Evolutionary conservation across 2,113 vertebrate genomes (phyloP), one percentile per base, ranked within the genome.

Genomic region (Synchiropus splendidus): DNA sequence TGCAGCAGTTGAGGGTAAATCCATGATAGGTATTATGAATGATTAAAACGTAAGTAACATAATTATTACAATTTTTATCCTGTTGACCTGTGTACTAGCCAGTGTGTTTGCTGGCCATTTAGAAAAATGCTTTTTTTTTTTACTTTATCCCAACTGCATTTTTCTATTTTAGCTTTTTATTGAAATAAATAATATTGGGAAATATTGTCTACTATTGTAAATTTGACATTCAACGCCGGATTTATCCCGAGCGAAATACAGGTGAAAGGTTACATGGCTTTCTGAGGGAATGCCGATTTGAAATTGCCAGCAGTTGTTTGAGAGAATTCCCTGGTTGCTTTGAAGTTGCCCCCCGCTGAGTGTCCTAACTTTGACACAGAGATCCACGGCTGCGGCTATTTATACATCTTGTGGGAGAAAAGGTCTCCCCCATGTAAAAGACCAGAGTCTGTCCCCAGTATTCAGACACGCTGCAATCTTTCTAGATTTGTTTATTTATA

Each of bases 221-320:
- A 44, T 59, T 47, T 55, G 56, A 65, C 62, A 61, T 75, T 72
- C 70, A 56, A 49, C 60, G 39, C 41, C 42, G 12, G 17, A 44
- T 51, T 62, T 57, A 48, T 74, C 61, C 57, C 38, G 27, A 46
- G 54, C 43, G 60, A 56, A 66, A 46, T 58, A 60, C 67, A 70
- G 79, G 64, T 74, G 68, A 76, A 78, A 81, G 76, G 75, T 74
- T 70, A 66, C 54, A 51, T 48, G 44, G 70, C 64, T 68, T 69
- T 79, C 58, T 61, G 67, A 66, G 68, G 64, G 59, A 78, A 77
- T 68, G 80, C 72, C 81, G 76, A 84, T 82, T 83, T 80, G 71
- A 78, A 83, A 77, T 82, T 74, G 61, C 74, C 75, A 82, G 75
- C 83, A 84, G 79, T 86, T 86, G 83, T 85, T 87, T 83, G 84